These are phyloP conservation scores for Strigops habroptila DNA, from an alignment of 2,113 vertebrate genomes.

Conservation along the genomic window DNA sequence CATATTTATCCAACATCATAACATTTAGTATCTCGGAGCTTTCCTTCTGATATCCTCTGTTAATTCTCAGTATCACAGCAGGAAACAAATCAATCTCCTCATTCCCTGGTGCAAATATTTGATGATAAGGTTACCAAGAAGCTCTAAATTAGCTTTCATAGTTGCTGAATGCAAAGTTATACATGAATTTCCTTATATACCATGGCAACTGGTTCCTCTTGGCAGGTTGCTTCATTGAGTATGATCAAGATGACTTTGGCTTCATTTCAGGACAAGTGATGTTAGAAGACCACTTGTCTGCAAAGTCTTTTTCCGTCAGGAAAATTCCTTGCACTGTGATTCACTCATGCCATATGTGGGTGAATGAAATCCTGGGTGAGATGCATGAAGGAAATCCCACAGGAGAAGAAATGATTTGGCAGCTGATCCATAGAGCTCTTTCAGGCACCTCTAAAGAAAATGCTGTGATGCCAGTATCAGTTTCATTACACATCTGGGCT, in stretches of 20 bases:
- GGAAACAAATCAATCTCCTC: not conserved
- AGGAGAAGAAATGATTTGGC: conserved; percentile 15
- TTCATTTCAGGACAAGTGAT: not conserved
- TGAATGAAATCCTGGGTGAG: not conserved
- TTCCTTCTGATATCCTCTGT: conserved; percentile 12
- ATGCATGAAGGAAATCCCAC: conserved; percentile 9
- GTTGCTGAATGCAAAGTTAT: not conserved
- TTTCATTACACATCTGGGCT: conserved; percentile 48
- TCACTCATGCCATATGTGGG: not conserved
- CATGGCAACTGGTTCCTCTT: not conserved
- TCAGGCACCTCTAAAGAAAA: conserved; percentile 27
- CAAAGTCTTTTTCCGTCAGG: not conserved
- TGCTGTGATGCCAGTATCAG: conserved; percentile 7
- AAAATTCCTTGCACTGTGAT: not conserved
- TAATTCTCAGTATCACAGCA: conserved; percentile 14
- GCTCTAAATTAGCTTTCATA: not conserved
- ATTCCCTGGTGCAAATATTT: not conserved
- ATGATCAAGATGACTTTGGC: not conserved
- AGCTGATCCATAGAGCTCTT: conserved; percentile 19
- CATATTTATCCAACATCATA: not conserved
- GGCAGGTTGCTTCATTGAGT: not conserved
- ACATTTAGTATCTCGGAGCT: not conserved
- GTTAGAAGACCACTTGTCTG: not conserved
- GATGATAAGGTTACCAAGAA: not conserved
- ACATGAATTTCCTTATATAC: not conserved